Evolutionary conservation across 2,797 vertebrate genomes (phyloP).

Genomic region (Eulemur mongoz): DNA sequence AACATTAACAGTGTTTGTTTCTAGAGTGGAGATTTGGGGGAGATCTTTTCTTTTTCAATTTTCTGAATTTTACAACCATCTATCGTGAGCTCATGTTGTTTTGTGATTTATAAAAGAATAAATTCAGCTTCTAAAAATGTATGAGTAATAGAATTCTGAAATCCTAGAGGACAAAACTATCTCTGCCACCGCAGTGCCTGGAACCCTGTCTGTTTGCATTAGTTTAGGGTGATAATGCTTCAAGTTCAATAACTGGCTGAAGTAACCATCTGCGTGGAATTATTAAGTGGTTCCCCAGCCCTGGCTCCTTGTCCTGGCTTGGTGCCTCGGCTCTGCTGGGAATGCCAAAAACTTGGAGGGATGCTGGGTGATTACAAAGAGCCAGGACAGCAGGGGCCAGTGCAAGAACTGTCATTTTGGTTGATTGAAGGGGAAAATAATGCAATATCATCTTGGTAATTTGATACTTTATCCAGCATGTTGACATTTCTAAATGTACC

Average conservation of each 20-base stretch:
- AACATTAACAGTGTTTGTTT: not conserved
- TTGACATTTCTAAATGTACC: not conserved
- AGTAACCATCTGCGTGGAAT: not conserved
- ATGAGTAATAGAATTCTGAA: slow-evolving; percentile 20
- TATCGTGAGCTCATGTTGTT: not conserved
- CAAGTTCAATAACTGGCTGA: slow-evolving; percentile 38
- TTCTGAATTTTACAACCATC: slow-evolving; percentile 25
- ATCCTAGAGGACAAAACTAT: slow-evolving; percentile 8
- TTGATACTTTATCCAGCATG: not conserved
- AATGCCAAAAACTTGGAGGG: slow-evolving; percentile 33
- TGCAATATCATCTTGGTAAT: not conserved
- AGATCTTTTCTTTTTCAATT: not conserved
- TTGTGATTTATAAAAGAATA: not conserved
- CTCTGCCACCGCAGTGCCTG: not conserved
- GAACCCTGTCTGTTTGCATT: slow-evolving; percentile 44
- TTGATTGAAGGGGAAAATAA: slow-evolving; percentile 49
- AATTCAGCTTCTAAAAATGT: not conserved
- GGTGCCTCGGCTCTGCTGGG: not conserved
- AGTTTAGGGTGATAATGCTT: slow-evolving; percentile 7
- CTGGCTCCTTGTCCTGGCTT: slow-evolving; percentile 32
- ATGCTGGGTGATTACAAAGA: not conserved
- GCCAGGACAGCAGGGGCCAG: not conserved
- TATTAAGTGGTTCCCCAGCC: not conserved
- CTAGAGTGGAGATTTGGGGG: not conserved
- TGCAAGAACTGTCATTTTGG: slow-evolving; percentile 54